Conservation (phyloP, 2,113 vertebrate genomes). For the Microcebus lehilahytsara region DNA sequence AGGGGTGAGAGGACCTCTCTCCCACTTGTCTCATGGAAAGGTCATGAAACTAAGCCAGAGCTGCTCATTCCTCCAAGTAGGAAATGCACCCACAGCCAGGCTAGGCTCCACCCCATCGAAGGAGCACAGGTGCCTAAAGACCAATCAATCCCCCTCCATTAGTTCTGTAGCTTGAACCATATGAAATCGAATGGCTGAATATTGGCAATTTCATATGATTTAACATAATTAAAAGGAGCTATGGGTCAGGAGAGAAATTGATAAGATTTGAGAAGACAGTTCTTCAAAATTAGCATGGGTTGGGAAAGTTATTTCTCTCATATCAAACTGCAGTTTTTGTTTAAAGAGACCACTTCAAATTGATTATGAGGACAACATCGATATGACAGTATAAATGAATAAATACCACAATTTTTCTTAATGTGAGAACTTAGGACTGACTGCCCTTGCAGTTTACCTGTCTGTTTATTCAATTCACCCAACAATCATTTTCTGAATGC, state of each 20-base stretch:
- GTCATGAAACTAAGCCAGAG: not conserved
- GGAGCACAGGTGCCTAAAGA: too few species aligned
- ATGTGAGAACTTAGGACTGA: not conserved
- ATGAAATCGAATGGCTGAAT: not conserved
- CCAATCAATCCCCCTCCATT: not conserved
- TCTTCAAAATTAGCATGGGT: not conserved
- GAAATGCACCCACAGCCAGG: not conserved
- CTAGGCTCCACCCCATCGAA: too few species aligned
- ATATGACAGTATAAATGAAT: not conserved
- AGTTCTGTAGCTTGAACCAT: not conserved
- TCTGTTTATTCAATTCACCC: not conserved
- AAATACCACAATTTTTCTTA: not conserved
- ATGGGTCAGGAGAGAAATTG: not conserved
- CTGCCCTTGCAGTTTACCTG: not conserved
- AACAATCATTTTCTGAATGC: not conserved
- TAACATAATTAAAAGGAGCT: not conserved
- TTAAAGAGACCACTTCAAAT: not conserved
- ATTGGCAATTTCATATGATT: not conserved
- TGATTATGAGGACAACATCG: not conserved
- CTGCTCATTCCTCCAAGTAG: not conserved
- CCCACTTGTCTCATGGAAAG: not conserved
- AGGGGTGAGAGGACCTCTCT: not conserved
- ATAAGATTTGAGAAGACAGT: fast-evolving
- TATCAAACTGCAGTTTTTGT: not conserved
- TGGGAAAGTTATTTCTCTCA: not conserved